phyloP scores from a whole-genome alignment of 2,113 vertebrate genomes.

The Eurystomus gularis region DNA sequence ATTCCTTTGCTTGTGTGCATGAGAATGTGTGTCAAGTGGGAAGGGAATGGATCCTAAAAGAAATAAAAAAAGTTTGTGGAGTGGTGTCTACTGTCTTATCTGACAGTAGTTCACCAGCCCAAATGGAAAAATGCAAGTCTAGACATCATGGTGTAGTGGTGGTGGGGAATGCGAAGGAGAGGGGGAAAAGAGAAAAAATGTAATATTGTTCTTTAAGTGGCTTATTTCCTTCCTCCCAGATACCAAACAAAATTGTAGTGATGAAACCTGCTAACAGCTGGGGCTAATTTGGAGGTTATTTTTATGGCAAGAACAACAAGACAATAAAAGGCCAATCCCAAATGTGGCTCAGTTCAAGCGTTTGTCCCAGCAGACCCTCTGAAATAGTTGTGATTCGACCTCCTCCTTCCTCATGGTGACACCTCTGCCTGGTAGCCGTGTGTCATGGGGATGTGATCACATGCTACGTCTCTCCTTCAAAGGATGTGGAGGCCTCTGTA shows the following conservation, averaged over 20 bases:
- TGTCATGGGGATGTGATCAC: background rate
- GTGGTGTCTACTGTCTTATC: background rate
- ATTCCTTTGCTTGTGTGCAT: background rate
- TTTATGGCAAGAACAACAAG: conserved; percentile 50
- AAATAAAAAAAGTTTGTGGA: background rate
- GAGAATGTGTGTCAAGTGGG: background rate
- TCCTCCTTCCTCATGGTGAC: background rate
- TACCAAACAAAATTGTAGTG: conserved; percentile 41
- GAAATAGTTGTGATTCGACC: background rate
- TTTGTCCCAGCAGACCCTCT: conserved; percentile 33
- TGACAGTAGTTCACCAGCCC: background rate
- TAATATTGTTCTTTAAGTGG: conserved; percentile 2
- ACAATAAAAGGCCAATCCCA: conserved; percentile 56
- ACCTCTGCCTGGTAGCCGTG: background rate
- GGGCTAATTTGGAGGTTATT: conserved; percentile 66
- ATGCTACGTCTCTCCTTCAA: background rate
- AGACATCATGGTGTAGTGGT: background rate
- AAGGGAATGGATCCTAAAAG: background rate
- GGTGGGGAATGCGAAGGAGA: background rate
- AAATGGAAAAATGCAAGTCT: background rate
- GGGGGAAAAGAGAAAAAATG: background rate
- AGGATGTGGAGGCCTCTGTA: background rate
- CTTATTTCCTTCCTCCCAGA: conserved; percentile 55
- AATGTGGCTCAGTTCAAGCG: background rate
- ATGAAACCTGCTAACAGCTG: conserved; percentile 68